A percentile compares a stretch with the other conserved stretches of the same genome.
Conservation (phyloP, 2,113 vertebrate species). For the Dryoscopus gambensis region DNA sequence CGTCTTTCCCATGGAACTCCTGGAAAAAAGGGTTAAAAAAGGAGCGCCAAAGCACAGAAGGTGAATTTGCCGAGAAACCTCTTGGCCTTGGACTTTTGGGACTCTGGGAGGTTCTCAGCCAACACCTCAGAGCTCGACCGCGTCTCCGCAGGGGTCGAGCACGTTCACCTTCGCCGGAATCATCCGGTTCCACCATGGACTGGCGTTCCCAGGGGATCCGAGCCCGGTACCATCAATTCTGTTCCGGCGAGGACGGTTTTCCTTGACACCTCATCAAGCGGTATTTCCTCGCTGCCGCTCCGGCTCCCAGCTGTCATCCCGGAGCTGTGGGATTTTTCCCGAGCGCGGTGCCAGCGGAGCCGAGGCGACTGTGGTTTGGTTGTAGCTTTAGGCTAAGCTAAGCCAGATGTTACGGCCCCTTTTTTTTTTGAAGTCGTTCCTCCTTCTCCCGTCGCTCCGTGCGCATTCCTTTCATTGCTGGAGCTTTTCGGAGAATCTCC, state of each 20-base stretch:
- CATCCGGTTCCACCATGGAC: accelerated
- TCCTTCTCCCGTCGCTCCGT: background rate
- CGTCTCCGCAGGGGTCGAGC: background rate
- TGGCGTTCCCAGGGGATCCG: accelerated
- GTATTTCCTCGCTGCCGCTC: background rate
- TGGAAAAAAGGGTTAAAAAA: background rate
- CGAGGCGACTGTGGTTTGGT: constrained; percentile 61
- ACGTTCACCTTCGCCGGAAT: accelerated
- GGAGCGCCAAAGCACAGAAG: background rate
- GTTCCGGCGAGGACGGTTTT: background rate
- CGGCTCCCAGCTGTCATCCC: background rate
- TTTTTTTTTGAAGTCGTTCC: background rate
- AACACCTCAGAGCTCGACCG: background rate
- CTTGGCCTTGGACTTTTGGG: background rate
- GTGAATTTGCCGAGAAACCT: background rate
- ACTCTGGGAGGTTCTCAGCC: background rate
- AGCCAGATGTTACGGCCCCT: constrained; percentile 49
- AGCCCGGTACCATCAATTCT: background rate
- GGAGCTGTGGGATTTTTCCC: background rate
- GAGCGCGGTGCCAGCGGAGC: background rate
- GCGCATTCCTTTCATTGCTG: constrained; percentile 40
- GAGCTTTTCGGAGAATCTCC: background rate
- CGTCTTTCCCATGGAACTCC: background rate
- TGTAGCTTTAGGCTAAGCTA: constrained; percentile 53
- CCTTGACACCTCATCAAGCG: constrained; percentile 21